Evolutionary conservation across 2,888 invertebrate species (phyloP), one percentile per base, ranked within the genome.

Genomic region (Drosophila borealis): DNA sequence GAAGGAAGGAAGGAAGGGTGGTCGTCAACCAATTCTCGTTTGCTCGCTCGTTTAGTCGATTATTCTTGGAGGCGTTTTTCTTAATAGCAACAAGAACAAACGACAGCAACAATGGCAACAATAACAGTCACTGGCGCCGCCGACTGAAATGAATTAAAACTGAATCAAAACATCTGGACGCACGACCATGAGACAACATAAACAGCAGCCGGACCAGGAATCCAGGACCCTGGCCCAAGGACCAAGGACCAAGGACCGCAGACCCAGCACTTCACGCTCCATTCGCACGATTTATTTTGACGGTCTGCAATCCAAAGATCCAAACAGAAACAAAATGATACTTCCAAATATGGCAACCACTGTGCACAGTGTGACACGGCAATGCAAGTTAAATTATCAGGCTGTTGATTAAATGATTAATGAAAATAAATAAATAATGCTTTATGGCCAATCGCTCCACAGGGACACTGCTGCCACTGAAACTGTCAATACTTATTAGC

Each of bases 121-220:
- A 88, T 80, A 88, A 83, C 84, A 78, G 67, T 74, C 75, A 72
- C 44, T 69, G 71, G 62, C 78, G 71, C 72, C 79, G 72, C 61
- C 85, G 71, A 78, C 77, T 88, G 81, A 80, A 90, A 85, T 88
- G 89, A 90, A 91, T 86, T 90, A 88, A 89, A 91, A 90, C 78
- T 89, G 88, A 91, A 89, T 90, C 87, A 89, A 90, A 91, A 90
- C 90, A 91, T 90, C 90, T 90, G 91, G 89, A 89, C 81, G 86
- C 68, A 84, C 69, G 70, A 72, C 89, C 84, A 70, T 67, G 73
- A 82, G 77, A 88, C 84, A 84, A 84, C 81, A 86, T 75, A 82
- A 82, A 75, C 79, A 75, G 53, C 51, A 54, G 19, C 50, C 8
- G 37, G 50, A 70, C 25, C 36, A 17, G 8, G 39, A 11, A 39